These are phyloP conservation scores for Bergia sp. DNA, from an alignment of 92 coral and sea anemone species.

Conservation along the genomic window DNA sequence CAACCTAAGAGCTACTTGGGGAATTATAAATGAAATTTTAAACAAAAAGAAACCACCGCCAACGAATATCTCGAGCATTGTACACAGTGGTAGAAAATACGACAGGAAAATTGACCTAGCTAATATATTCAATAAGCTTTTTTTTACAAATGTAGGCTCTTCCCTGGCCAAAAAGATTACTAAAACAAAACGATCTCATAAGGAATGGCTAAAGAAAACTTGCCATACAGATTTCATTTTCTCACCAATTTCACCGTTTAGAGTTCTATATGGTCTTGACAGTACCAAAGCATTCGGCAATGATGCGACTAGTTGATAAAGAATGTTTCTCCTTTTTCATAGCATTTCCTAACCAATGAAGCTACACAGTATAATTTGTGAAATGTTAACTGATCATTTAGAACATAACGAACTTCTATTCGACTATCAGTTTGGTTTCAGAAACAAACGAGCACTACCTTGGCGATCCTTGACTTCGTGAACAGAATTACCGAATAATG, in stretches of 20 bases:
- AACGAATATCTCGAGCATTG: not conserved
- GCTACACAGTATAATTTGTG: not conserved
- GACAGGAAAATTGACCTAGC: not conserved
- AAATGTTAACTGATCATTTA: not conserved
- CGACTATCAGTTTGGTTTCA: too few relatives aligned
- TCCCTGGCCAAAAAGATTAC: not conserved
- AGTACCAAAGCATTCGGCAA: not conserved
- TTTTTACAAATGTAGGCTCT: not conserved
- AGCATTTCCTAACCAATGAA: too few relatives aligned
- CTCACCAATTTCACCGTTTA: not conserved
- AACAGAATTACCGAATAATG: not conserved
- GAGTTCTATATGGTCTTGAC: constrained; percentile 2
- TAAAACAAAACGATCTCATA: not conserved
- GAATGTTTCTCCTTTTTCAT: not conserved
- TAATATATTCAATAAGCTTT: not conserved
- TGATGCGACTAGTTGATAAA: not conserved
- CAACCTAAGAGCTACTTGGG: not conserved
- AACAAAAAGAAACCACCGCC: not conserved
- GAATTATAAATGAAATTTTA: not conserved
- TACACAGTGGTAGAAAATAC: not conserved
- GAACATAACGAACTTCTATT: not conserved
- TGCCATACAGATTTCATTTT: not conserved
- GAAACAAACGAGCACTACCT: not conserved
- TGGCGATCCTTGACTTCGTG: not conserved
- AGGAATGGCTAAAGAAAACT: not conserved